A percentile compares a stretch with the other conserved stretches of the same genome.
These are phyloP conservation scores for Arrhamphus sclerolepis DNA, from an alignment of 2,797 vertebrate genomes.

Conservation along the genomic window DNA sequence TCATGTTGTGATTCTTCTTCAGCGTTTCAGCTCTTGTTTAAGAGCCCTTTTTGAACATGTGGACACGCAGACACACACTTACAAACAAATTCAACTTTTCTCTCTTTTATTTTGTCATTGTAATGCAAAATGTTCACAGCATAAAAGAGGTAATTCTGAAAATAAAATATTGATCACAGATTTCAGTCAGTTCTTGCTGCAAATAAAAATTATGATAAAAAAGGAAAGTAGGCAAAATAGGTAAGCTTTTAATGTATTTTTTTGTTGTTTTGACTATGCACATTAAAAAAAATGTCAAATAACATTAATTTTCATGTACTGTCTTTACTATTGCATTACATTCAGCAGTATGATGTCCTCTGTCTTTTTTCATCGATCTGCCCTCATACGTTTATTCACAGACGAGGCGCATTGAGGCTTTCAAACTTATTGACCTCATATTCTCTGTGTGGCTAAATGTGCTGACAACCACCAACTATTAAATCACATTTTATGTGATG, in stretches of 20 bases:
- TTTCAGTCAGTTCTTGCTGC: not conserved
- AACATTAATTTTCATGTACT: too few species aligned
- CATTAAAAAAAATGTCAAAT: too few species aligned
- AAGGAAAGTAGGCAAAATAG: not conserved
- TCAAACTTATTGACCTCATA: constrained; percentile 1
- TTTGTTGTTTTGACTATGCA: too few species aligned
- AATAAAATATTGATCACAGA: not conserved
- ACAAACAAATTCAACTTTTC: too few species aligned
- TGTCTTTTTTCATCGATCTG: not conserved
- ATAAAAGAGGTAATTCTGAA: too few species aligned
- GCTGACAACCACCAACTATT: constrained; percentile 3
- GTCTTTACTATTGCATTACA: too few species aligned
- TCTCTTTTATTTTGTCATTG: too few species aligned
- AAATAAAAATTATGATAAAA: not conserved
- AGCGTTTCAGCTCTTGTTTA: constrained; percentile 7
- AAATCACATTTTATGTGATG: constrained; percentile 29
- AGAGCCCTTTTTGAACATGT: not conserved
- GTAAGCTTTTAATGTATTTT: too few species aligned
- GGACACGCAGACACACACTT: too few species aligned
- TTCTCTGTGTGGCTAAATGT: not conserved
- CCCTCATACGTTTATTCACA: too few species aligned
- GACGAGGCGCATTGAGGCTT: not conserved
- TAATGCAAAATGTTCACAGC: too few species aligned
- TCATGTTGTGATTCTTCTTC: constrained; percentile 31
- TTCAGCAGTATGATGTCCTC: not conserved